These are phyloP conservation scores for Scatophagus argus DNA, from an alignment of 2,113 vertebrate genomes.

Conservation along the genomic window DNA sequence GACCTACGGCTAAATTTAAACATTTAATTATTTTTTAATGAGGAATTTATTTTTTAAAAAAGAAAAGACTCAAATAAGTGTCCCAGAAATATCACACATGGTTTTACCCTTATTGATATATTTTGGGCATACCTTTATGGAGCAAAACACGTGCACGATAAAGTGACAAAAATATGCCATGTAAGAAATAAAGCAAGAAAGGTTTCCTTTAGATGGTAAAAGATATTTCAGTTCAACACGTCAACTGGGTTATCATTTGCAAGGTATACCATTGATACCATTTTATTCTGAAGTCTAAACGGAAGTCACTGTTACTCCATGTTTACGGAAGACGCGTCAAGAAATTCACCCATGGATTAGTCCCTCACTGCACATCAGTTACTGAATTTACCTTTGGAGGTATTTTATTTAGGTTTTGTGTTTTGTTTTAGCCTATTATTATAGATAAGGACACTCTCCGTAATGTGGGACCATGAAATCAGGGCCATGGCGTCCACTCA, in stretches of 20 bases:
- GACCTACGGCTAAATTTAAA: too few relatives aligned
- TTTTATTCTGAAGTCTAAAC: conserved; percentile 65
- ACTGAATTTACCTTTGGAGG: not conserved
- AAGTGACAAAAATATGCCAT: too few relatives aligned
- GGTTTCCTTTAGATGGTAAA: too few relatives aligned
- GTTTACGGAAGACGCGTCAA: conserved; percentile 71
- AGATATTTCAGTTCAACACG: not conserved
- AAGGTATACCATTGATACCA: not conserved
- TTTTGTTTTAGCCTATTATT: fast-evolving
- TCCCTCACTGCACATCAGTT: fast-evolving
- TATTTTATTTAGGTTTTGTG: not conserved
- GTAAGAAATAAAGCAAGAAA: too few relatives aligned
- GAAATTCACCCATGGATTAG: not conserved
- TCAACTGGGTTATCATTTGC: not conserved
- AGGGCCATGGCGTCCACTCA: conserved; percentile 89
- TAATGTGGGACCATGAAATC: conserved; percentile 91
- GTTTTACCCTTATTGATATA: too few relatives aligned
- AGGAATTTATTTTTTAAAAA: too few relatives aligned
- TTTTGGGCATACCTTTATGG: too few relatives aligned
- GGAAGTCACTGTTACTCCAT: conserved; percentile 42
- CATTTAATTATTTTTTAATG: too few relatives aligned
- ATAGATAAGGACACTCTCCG: not conserved
- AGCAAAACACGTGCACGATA: too few relatives aligned
- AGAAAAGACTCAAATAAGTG: too few relatives aligned
- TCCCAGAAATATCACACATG: too few relatives aligned